phyloP scores from a whole-genome alignment of 2,888 invertebrate species.

The Chrysina gloriosa region DNA sequence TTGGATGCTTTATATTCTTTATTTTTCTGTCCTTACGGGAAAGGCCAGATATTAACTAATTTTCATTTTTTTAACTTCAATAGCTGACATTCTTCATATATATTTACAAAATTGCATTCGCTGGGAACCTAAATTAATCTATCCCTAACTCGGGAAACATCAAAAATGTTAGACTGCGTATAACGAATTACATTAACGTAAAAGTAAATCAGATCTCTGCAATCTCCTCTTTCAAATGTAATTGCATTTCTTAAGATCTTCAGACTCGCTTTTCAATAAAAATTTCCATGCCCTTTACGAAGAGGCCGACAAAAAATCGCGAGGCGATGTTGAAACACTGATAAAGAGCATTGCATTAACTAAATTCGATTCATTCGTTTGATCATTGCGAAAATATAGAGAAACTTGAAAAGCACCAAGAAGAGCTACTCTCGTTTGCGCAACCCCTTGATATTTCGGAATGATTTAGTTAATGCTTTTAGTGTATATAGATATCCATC shows the following conservation, averaged over 20 bases:
- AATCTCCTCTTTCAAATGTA: slow-evolving; percentile 13
- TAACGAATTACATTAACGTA: slow-evolving; percentile 9
- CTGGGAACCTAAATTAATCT: neutral
- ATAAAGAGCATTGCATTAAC: neutral
- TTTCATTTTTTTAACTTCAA: no score
- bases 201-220: slow-evolving; percentile 13
- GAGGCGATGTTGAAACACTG: neutral
- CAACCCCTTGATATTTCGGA: no score
- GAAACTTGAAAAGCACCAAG: neutral
- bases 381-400: neutral
- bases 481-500: no score
- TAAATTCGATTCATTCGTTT: slow-evolving; percentile 7
- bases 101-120: neutral
- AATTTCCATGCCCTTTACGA: neutral
- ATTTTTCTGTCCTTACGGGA: no score
- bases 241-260: slow-evolving; percentile 6
- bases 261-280: neutral
- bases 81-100: no score
- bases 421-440: neutral
- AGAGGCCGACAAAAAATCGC: neutral
- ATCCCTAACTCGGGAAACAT: neutral
- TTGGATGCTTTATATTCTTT: no score
- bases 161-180: neutral
- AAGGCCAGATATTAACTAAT: no score
- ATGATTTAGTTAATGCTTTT: no score